Base-by-base conservation (phyloP, 2,797 vertebrate genomes). In the Alectoris magna region DNA sequence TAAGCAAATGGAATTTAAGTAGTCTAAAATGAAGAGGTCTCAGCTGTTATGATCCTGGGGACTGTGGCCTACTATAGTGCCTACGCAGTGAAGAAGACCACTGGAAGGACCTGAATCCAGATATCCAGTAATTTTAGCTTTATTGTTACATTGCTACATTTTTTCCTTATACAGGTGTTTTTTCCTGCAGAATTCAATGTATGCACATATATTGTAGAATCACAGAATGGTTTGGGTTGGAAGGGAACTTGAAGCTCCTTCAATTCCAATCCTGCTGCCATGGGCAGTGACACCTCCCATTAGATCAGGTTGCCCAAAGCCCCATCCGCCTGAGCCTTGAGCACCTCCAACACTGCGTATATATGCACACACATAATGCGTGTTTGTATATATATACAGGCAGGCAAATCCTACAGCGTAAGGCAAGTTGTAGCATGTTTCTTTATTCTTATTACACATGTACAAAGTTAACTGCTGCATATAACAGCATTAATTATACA, bases 301-400 rank as follows among this genome's bases (percentile, higher is more conserved):
- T 8, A 27, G 8, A 14, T 16, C 26, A 41, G 26, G 26, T 10
- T 29, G 17, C 26, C 17, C 38, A 41, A 29, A 41, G 60, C 60
- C 38, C 38, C 60, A 63, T 14, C 11, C 38, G 14, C 4, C 17
- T 26, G 17, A 11, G 17, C 27, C 38, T 63, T 29, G 27, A 29
- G 7, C 38, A 14, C 38, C 2, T 29, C 27, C 38, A 63, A 48
- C 22, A 23, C 21, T 23, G 27, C 13, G 26, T 14, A 6, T 31
- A 2, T 41, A 3, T 41, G 0, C 13, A 2, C 17, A n/a, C 16
- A 9, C 10, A 17, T 18, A 24, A 34, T 31, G 26, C 15, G 9
- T 51, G 49, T 63, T 4, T 10, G 4, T 79, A 21, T n/a, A 29
- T 5, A 15, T 36, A 29, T 5, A 18, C 4, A 58, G 4, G 39